These are phyloP conservation scores for Diachrysia chrysitis DNA, from an alignment of 2,888 invertebrate genomes.

Conservation along the genomic window DNA sequence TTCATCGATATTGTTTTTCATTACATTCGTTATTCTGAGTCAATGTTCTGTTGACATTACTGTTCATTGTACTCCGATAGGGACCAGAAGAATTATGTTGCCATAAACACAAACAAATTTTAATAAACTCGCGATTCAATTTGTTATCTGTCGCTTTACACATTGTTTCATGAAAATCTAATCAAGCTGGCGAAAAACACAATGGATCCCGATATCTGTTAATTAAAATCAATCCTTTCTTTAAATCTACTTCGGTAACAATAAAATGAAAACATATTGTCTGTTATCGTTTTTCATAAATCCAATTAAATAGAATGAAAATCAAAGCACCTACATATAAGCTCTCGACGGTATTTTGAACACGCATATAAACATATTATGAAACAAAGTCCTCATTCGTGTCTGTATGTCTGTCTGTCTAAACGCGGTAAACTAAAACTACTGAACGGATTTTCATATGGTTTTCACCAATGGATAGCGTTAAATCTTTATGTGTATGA, in stretches of 20 bases:
- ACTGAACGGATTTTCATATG: too few relatives aligned
- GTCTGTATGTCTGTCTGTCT: too few relatives aligned
- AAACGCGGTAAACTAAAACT: too few relatives aligned
- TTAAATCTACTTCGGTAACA: constrained; percentile 66
- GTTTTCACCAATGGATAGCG: too few relatives aligned
- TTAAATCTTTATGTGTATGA: too few relatives aligned
- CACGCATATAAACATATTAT: too few relatives aligned
- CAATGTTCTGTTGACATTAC: constrained; percentile 54
- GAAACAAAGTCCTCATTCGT: too few relatives aligned
- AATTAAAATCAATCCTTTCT: constrained; percentile 84
- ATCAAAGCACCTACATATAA: constrained; percentile 7
- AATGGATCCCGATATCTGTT: constrained; percentile 82
- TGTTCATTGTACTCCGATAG: constrained; percentile 50
- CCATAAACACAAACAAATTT: constrained; percentile 73
- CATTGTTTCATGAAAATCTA: constrained; percentile 84
- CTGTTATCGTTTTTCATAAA: constrained; percentile 24
- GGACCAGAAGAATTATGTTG: constrained; percentile 67
- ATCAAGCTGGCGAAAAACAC: constrained; percentile 81
- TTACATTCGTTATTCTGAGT: constrained; percentile 46
- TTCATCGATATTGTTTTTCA: constrained; percentile 48
- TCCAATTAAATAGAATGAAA: constrained; percentile 11
- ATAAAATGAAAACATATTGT: constrained; percentile 51
- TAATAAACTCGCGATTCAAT: constrained; percentile 78
- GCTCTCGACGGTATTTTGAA: not conserved
- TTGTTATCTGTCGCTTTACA: constrained; percentile 82